Evolutionary conservation across 2,888 invertebrate species (phyloP).

Genomic region (Eupithecia tripunctaria): DNA sequence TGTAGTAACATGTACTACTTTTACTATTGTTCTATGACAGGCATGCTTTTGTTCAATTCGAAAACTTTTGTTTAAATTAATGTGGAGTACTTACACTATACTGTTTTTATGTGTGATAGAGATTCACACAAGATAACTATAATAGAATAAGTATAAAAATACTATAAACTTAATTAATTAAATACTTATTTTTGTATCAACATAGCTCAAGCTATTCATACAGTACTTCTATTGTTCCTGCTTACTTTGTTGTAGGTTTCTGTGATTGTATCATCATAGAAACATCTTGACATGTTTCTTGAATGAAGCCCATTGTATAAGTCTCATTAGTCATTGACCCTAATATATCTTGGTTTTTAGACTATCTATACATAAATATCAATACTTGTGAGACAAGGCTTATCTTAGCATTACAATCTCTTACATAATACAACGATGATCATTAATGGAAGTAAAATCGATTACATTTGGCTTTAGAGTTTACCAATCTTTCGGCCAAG

Average conservation of each 20-base stretch:
- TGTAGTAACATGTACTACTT: constrained; percentile 35
- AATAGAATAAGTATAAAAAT: background rate
- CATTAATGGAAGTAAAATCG: background rate
- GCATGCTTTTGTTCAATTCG: background rate
- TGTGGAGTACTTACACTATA: background rate
- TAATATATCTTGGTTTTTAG: background rate
- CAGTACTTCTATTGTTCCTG: background rate
- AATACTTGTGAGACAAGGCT: background rate
- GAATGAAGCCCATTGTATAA: background rate
- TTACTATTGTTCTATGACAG: constrained; percentile 41
- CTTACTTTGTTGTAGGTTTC: background rate
- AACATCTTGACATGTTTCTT: background rate
- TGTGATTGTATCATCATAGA: background rate
- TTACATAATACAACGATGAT: background rate
- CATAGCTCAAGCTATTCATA: background rate
- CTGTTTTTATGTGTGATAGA: background rate
- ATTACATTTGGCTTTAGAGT: background rate
- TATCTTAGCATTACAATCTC: background rate
- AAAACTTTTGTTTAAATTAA: background rate
- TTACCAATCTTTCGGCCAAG: background rate
- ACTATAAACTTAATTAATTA: background rate
- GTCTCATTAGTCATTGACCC: background rate
- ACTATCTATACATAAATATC: background rate
- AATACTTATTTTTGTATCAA: too few relatives aligned
- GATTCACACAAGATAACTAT: background rate